These are phyloP conservation scores for Drosophila paulistorum DNA, from an alignment of 1,140 invertebrate species.

Conservation along the genomic window DNA sequence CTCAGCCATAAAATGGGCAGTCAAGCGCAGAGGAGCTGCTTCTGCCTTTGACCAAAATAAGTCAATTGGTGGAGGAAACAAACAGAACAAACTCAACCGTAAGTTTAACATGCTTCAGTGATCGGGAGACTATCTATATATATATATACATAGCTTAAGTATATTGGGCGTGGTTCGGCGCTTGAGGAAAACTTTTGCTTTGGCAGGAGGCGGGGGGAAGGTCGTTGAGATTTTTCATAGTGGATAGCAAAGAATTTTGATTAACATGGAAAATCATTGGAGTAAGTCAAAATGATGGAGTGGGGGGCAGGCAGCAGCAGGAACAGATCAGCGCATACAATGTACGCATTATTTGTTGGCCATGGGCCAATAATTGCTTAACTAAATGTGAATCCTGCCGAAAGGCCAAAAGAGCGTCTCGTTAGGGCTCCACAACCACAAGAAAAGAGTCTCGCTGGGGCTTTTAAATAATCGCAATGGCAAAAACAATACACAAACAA, in stretches of 20 bases:
- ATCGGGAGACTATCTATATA: constrained; percentile 25
- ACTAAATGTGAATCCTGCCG: constrained; percentile 73
- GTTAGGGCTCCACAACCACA: constrained; percentile 43
- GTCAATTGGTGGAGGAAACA: constrained; percentile 35
- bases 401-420: constrained; percentile 72
- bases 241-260: constrained; percentile 78
- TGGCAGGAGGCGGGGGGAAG: constrained; percentile 45
- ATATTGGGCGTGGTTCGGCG: constrained; percentile 71
- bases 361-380: constrained; percentile 78
- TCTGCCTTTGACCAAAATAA: constrained; percentile 48
- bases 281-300: constrained; percentile 51
- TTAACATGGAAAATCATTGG: constrained; percentile 80
- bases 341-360: constrained; percentile 78
- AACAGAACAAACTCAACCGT: constrained; percentile 38
- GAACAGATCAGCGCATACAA: constrained; percentile 50
- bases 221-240: constrained; percentile 78
- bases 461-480: constrained; percentile 80
- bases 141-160: constrained; percentile 13
- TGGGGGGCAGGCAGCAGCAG: not conserved
- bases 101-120: constrained; percentile 67
- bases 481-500: constrained; percentile 58
- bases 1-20: constrained; percentile 67
- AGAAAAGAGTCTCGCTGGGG: constrained; percentile 31
- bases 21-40: constrained; percentile 63
- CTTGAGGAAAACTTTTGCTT: constrained; percentile 31